phyloP scores from a whole-genome alignment of 2,888 invertebrate species.

The Hartigia nigra region DNA sequence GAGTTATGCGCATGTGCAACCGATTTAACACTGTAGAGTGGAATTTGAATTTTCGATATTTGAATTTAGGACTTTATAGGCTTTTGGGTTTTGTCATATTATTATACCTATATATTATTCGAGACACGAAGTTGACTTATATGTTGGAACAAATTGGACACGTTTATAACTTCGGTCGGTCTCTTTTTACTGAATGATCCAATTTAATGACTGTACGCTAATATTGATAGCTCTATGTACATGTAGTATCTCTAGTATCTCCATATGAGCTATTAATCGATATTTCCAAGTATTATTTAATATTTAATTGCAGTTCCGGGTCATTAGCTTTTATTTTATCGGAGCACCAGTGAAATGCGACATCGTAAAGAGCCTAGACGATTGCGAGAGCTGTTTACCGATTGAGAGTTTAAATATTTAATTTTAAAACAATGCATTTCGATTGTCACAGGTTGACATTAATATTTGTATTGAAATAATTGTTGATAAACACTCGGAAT shows the following conservation, averaged over 20 bases:
- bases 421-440: background rate
- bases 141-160: background rate
- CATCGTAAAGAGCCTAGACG: background rate
- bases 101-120: background rate
- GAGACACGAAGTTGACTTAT: background rate
- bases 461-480: too few species aligned
- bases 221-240: background rate
- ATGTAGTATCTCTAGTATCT: background rate
- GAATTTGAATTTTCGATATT: background rate
- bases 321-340: background rate
- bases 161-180: background rate
- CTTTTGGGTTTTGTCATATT: background rate
- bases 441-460: too few species aligned
- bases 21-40: background rate
- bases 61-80: background rate
- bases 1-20: background rate
- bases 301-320: background rate
- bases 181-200: background rate
- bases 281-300: background rate
- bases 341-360: background rate
- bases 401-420: background rate
- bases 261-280: background rate
- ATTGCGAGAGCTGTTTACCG: background rate
- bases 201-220: background rate
- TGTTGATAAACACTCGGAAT: too few species aligned